A percentile compares a stretch with the other conserved stretches of the same genome.
Evolutionary conservation across 2,797 vertebrate genomes (phyloP).

Genomic region (Gymnopithys bicolor): DNA sequence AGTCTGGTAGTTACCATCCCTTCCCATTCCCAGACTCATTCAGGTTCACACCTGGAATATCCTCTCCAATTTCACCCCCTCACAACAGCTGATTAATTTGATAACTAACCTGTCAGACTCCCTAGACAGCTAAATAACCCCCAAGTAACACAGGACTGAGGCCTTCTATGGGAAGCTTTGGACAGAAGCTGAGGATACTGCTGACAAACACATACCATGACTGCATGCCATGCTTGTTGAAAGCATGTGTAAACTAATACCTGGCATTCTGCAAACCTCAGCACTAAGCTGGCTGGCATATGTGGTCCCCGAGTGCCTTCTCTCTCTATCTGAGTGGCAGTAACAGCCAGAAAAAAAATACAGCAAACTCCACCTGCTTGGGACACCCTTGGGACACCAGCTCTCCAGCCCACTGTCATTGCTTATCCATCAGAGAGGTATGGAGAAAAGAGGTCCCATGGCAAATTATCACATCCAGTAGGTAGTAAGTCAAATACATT

Average conservation of each 20-base stretch:
- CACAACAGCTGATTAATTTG: neutral
- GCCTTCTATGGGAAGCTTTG: neutral
- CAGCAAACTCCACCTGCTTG: neutral
- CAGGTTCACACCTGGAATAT: neutral
- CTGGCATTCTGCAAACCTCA: neutral
- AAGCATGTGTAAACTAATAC: slow-evolving; percentile 34
- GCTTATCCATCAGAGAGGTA: neutral
- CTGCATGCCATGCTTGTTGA: neutral
- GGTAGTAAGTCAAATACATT: neutral
- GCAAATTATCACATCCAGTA: neutral
- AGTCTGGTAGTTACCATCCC: neutral
- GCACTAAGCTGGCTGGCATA: neutral
- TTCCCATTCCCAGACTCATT: neutral
- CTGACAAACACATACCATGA: neutral
- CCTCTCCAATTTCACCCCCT: neutral
- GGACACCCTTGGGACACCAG: neutral
- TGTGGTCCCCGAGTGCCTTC: neutral
- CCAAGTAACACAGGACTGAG: neutral
- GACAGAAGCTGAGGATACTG: neutral
- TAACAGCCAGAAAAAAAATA: slow-evolving; percentile 32
- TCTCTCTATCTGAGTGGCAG: slow-evolving; percentile 44
- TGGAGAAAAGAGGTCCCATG: neutral
- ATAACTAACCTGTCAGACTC: neutral
- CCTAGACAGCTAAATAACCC: neutral
- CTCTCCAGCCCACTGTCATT: neutral